Evolutionary conservation across 2,797 vertebrate genomes (phyloP), one percentile per base, ranked within the genome.

Genomic region (Gastrophryne carolinensis): DNA sequence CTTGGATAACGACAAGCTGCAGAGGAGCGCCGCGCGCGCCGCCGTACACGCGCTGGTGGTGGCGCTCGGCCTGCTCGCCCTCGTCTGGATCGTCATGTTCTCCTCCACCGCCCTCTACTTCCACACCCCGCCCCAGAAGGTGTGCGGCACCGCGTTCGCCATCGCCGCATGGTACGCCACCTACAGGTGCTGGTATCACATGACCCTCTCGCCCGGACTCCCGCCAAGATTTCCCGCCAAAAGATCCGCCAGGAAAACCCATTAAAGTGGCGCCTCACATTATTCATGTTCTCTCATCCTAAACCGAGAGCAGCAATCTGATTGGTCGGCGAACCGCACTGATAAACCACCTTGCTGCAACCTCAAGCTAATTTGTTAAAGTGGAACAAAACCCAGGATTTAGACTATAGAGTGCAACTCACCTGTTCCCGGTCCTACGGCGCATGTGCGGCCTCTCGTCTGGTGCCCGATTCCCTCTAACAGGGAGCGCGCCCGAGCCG

Each of bases 31-130:
- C 44, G 81, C 79, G 3, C 75, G 88, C 24, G 84, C 64, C 6
- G 4, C 17, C 0, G 82, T 96, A 64, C 87, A 90, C 24, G 5
- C 78, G 30, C 85, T 99, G 24, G 94, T 94, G 0, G 80, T 98
- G 8, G 89, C 91, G 7, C 83, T 98, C 79, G 95, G 95, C 58
- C 72, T 83, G 15, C 85, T 99, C 30, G 75, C 91, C 4, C 0
- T 83, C 8, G 78, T 96, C 1, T 99, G 98, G 97, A 72, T 97
- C 74, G 94, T 89, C 88, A 98, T 98, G 96, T 97, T 99, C 65
- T 68, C 86, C 11, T 97, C 90, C 72, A 99, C 98, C 0, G 93
- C 95, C 0, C 41, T 98, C 24, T 99, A 99, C 83, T 99, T 98
- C 84, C 97, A 99, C 7, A 69, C 94, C 65, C 69, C 85, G 0